Percentiles rank a stretch among this genome's conserved stretches.
phyloP scores from a whole-genome alignment of 2,888 invertebrate species.

The Tillus elongatus region DNA sequence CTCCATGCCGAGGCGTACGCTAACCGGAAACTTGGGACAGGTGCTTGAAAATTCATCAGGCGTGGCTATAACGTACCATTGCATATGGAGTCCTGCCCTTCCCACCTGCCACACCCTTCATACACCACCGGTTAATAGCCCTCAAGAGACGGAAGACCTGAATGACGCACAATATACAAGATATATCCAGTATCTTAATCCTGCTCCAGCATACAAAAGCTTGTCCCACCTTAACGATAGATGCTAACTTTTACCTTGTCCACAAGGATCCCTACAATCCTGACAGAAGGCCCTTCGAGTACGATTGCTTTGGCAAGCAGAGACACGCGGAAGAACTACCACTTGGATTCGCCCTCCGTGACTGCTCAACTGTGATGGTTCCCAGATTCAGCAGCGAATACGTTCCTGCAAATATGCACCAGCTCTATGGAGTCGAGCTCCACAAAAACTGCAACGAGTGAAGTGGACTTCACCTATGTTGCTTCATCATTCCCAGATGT shows the following conservation, averaged over 20 bases:
- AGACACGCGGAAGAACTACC: slow-evolving; percentile 6
- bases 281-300: background rate
- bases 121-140: slow-evolving; percentile 3
- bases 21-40: slow-evolving; percentile 9
- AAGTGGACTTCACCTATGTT: slow-evolving; percentile 8
- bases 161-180: background rate
- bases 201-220: slow-evolving; percentile 9
- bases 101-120: slow-evolving; percentile 8
- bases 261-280: slow-evolving; percentile 8
- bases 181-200: slow-evolving; percentile 6
- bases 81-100: slow-evolving; percentile 6
- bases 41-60: slow-evolving; percentile 7
- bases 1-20: background rate
- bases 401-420: slow-evolving; percentile 6
- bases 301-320: slow-evolving; percentile 4
- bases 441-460: slow-evolving; percentile 6
- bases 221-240: too few relatives aligned
- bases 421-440: background rate
- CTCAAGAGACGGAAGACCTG: slow-evolving; percentile 5
- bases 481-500: background rate
- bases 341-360: slow-evolving; percentile 7
- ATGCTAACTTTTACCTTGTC: slow-evolving; percentile 7
- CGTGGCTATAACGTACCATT: slow-evolving; percentile 10
- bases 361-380: slow-evolving; percentile 9
- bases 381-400: slow-evolving; percentile 6